Evolutionary conservation across 2,113 vertebrate genomes (phyloP).

Genomic region (Ancistrus triradiatus): DNA sequence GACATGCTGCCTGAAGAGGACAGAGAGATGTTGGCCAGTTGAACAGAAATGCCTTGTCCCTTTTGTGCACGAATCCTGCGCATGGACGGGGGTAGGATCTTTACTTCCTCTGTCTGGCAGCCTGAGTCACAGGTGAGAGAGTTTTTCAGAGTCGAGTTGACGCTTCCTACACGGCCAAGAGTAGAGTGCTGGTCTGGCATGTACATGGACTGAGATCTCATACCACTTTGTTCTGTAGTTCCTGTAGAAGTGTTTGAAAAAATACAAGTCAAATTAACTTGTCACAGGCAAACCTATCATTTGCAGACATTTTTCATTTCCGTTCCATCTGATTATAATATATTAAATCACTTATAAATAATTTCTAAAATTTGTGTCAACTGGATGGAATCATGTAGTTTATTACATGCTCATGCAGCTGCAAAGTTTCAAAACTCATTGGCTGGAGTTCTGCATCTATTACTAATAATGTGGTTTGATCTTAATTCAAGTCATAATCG

Average conservation of each 20-base stretch:
- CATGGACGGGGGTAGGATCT: slow-evolving; percentile 68
- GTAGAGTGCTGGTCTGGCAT: slow-evolving; percentile 74
- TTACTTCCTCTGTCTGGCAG: slow-evolving; percentile 66
- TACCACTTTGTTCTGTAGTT: slow-evolving; percentile 60
- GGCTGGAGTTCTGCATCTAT: no score
- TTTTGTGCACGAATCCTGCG: slow-evolving; percentile 84
- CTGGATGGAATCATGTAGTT: no score
- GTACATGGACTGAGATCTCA: slow-evolving; percentile 55
- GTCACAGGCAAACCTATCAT: no score
- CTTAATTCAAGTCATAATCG: no score
- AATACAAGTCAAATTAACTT: slow-evolving; percentile 47
- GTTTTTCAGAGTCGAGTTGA: slow-evolving; percentile 50
- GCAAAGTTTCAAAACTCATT: no score
- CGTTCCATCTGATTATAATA: no score
- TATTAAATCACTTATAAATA: no score
- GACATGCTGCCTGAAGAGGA: slow-evolving; percentile 77
- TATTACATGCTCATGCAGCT: no score
- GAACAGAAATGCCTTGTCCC: slow-evolving; percentile 82
- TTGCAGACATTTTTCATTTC: no score
- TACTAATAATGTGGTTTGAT: no score
- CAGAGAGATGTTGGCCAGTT: slow-evolving; percentile 81
- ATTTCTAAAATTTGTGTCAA: no score
- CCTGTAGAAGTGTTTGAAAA: slow-evolving; percentile 50
- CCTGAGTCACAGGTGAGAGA: slow-evolving; percentile 74
- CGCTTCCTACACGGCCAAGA: slow-evolving; percentile 64